These are phyloP conservation scores for Aurelia aurita complex sp. Pacific DNA, from an alignment of 30 jellyfish, hydroid and myxozoan species.

Conservation along the genomic window DNA sequence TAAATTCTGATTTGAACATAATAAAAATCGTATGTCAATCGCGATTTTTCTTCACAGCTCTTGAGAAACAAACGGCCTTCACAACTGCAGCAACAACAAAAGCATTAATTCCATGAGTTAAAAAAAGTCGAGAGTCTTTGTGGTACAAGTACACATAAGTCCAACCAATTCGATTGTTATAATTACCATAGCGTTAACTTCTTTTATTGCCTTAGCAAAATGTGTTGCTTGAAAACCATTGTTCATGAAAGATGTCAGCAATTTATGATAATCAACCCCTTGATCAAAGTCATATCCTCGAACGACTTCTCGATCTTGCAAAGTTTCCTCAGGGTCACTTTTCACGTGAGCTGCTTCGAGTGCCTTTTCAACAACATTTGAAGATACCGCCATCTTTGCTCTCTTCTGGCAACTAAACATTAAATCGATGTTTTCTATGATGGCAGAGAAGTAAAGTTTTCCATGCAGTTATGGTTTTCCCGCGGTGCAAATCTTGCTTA, in stretches of 20 bases:
- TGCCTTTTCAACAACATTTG: slow-evolving; percentile 24
- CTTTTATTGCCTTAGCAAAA: slow-evolving; percentile 88
- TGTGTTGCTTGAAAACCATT: slow-evolving; percentile 96
- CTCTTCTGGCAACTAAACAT: background rate
- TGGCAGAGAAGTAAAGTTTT: background rate
- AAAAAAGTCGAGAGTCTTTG: too few species aligned
- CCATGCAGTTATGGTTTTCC: too few species aligned
- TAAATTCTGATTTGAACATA: too few species aligned
- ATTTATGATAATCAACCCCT: slow-evolving; percentile 83
- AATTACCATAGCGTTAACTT: slow-evolving; percentile 80
- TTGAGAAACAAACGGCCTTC: too few species aligned
- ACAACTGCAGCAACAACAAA: too few species aligned
- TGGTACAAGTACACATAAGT: background rate
- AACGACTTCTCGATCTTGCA: slow-evolving; percentile 40
- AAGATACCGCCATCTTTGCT: background rate
- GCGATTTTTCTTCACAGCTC: too few species aligned
- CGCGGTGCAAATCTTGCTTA: too few species aligned
- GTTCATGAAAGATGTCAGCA: slow-evolving; percentile 52
- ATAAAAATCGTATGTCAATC: too few species aligned
- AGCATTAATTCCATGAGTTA: too few species aligned
- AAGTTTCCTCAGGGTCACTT: slow-evolving; percentile 17
- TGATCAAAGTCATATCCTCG: slow-evolving; percentile 90
- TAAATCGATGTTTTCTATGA: background rate
- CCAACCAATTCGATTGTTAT: background rate
- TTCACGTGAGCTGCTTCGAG: slow-evolving; percentile 55